Conservation (phyloP, 2,888 invertebrate species). For the Venustoraphidia nigricollis region DNA sequence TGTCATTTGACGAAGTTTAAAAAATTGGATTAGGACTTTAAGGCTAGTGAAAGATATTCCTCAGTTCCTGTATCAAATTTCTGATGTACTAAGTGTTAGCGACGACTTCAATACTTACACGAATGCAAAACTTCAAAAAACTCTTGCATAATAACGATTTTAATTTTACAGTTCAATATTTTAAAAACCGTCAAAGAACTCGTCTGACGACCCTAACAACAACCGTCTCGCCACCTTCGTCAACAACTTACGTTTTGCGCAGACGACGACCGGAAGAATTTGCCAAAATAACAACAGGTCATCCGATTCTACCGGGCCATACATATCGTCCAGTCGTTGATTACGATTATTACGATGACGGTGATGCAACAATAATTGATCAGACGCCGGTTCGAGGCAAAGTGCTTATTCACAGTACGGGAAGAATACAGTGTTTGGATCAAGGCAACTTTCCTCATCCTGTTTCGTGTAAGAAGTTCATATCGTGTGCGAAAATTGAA, state of each 20-base stretch:
- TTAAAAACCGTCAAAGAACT: too few relatives aligned
- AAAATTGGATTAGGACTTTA: too few relatives aligned
- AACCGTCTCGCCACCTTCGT: not conserved
- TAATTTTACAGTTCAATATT: too few relatives aligned
- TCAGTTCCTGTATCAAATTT: too few relatives aligned
- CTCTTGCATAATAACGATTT: too few relatives aligned
- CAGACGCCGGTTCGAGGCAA: constrained; percentile 38
- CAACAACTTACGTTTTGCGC: not conserved
- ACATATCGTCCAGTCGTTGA: constrained; percentile 28
- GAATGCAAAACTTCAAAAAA: too few relatives aligned
- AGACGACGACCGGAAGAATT: constrained; percentile 16
- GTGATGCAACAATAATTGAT: constrained; percentile 36
- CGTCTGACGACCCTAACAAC: not conserved
- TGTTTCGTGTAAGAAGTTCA: constrained; percentile 77
- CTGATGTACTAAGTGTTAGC: too few relatives aligned
- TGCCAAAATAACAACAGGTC: constrained; percentile 20
- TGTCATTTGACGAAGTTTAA: too few relatives aligned
- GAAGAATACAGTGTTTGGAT: constrained; percentile 70
- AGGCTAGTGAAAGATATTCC: too few relatives aligned
- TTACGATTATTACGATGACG: constrained; percentile 59
- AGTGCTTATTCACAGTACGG: constrained; percentile 47
- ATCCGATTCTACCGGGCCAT: constrained; percentile 10
- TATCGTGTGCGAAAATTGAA: constrained; percentile 75
- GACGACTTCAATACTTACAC: too few relatives aligned
- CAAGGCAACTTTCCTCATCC: constrained; percentile 88